Base-by-base conservation (phyloP, 2,888 invertebrate genomes). In the Patella ulyssiponensis region DNA sequence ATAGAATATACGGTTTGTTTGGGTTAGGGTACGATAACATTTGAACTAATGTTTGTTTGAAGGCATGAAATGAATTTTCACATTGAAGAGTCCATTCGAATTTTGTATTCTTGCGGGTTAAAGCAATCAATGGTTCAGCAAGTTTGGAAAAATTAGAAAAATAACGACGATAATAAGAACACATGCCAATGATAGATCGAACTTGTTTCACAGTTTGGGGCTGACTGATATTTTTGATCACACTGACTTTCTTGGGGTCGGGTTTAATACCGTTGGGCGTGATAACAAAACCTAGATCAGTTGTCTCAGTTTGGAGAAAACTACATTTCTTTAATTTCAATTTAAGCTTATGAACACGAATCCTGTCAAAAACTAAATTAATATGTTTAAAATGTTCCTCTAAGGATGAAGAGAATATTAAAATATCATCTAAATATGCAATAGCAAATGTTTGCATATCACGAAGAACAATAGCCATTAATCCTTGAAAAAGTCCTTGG, bases 1-100 rank as follows among this genome's bases (percentile, higher is more conserved):
- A 81, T 12, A 80, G 54, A 11, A 3, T 70, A 17, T 75, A 75
- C 3, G 70, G 75, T 27, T 70, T 70, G 54, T 44, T 70, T 1
- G 54, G 75, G 7, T 75, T 53, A 15, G 70, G 75, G 15, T 70
- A 80, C 3, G 75, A 54, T 17, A 79, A 44, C 9, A 74, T 5
- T 15, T 64, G 58, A 2, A 75, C 74, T n/a, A 82, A 51, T 44
- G 53, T 23, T 1, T 79, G 51, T 27, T 82, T 82, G 20, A 70
- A 53, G 11, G 17, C 51, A 2, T 52, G 17, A 4, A 70, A 75
- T 1, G 70, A 52, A 4, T 20, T 7, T 23, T 69, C 12, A 20
- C 70, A 54, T 20, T 51, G 23, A 0, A 15, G 20, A 14, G 51
- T 70, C 75, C 75, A 75, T 20, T 44, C 12, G 15, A 75, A 70